Evolutionary conservation across 64 coral and sea anemone species (phyloP).

Genomic region (Astreopora myriophthalma): DNA sequence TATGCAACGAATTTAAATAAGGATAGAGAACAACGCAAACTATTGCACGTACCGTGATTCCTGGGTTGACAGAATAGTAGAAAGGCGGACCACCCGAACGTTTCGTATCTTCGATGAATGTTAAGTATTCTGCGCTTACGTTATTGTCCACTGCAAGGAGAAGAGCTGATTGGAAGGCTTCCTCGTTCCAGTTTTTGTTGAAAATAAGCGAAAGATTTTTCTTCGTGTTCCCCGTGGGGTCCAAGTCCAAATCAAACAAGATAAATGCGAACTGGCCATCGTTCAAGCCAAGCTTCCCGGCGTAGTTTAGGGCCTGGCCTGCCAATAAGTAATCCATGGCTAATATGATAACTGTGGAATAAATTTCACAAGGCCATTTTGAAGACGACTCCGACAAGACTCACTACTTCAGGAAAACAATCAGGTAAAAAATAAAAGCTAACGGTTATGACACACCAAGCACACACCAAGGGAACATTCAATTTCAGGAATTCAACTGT

Average conservation of each 20-base stretch:
- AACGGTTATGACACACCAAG: too few relatives aligned
- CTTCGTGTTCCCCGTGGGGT: not conserved
- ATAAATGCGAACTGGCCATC: slow-evolving; percentile 70
- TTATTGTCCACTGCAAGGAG: slow-evolving; percentile 60
- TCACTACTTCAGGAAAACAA: too few relatives aligned
- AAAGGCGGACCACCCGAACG: slow-evolving; percentile 50
- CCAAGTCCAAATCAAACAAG: slow-evolving; percentile 66
- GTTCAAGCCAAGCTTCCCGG: slow-evolving; percentile 58
- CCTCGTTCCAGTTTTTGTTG: not conserved
- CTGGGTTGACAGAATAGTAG: slow-evolving; percentile 4
- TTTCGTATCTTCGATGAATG: slow-evolving; percentile 33
- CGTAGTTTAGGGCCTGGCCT: slow-evolving; percentile 50
- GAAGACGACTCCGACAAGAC: too few relatives aligned
- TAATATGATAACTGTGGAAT: slow-evolving; percentile 74
- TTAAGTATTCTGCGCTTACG: slow-evolving; percentile 32
- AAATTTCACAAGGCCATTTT: not conserved
- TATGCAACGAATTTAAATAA: too few relatives aligned
- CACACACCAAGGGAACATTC: too few relatives aligned
- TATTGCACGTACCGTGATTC: not conserved
- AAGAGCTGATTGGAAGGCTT: slow-evolving; percentile 62
- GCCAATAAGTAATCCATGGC: slow-evolving; percentile 78
- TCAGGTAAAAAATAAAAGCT: too few relatives aligned
- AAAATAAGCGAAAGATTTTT: not conserved
- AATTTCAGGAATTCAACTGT: too few relatives aligned
- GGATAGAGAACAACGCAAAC: too few relatives aligned